A percentile compares a stretch with the other conserved stretches of the same genome.
Conservation (phyloP, 2,797 vertebrate genomes). For the Clarias laeviceps region DNA sequence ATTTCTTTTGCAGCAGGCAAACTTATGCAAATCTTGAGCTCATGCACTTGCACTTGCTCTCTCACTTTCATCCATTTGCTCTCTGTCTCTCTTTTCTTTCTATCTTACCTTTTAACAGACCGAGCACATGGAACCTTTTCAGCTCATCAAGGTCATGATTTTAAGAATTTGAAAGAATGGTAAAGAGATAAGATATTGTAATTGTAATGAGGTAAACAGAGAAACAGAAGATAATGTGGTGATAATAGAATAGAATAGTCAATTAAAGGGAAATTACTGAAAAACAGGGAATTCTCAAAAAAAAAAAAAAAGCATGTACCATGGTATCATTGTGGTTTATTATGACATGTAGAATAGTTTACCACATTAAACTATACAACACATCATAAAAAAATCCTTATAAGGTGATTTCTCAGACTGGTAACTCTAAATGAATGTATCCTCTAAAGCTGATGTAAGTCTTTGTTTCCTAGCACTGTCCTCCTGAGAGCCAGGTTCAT, state of each 20-base stretch:
- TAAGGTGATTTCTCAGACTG: too few relatives aligned
- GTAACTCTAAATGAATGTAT: too few relatives aligned
- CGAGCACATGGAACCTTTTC: background rate
- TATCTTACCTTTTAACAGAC: background rate
- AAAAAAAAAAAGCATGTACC: too few relatives aligned
- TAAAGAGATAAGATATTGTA: background rate
- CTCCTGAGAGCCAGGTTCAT: too few relatives aligned
- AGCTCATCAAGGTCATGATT: constrained; percentile 1
- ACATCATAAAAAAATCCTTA: too few relatives aligned
- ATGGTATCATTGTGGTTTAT: too few relatives aligned
- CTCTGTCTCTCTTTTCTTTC: background rate
- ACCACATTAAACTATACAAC: too few relatives aligned
- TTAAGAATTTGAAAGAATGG: background rate
- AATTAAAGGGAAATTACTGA: background rate
- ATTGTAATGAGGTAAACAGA: background rate
- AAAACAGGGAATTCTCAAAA: too few relatives aligned
- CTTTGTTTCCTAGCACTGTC: too few relatives aligned
- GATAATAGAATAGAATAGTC: too few relatives aligned
- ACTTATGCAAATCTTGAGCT: constrained; percentile 1
- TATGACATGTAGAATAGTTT: too few relatives aligned
- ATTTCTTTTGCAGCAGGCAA: background rate
- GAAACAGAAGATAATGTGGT: background rate
- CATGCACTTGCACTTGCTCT: background rate
- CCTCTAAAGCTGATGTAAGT: too few relatives aligned
- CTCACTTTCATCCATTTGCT: background rate